Evolutionary conservation across 2,113 vertebrate genomes (phyloP), one percentile per base, ranked within the genome.

Genomic region (Alethe castanea): DNA sequence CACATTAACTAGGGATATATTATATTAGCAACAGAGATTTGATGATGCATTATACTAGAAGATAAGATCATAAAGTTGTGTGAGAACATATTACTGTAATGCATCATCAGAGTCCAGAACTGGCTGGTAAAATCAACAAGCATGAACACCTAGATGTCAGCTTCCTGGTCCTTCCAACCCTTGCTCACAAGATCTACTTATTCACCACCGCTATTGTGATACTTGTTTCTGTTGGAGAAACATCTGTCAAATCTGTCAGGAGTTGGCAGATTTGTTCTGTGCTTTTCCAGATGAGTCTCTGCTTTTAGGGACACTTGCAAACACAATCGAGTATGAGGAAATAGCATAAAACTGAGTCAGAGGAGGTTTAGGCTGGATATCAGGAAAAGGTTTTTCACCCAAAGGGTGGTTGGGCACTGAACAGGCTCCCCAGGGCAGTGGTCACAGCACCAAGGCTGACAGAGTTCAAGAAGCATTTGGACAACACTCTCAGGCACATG

Each of bases 401-500:
- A 48, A 3, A 57, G 60, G 29, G 10, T 42, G 42, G 2, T 0
- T 57, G 82, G 52, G 29, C 50, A 16, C 29, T 65, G 70, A 48
- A 56, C 35, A 48, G 38, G 19, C 42, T 65, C 35, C 35, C 35
- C 52, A 42, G 61, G 31, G 44, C 29, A 66, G 35, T 29, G 42
- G 16, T 29, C 52, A 76, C 61, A 50, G 61, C 61, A 9, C 16
- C 35, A 29, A 47, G 16, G 4, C 35, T 57, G 71, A 9, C 3
- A 50, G 29, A 50, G 35, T 0, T 42, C 13, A 12, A 20, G 15
- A 31, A 20, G 31, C 0, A 0, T 66, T 50, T 42, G 61, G 19
- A 57, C 24, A 65, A 16, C 0, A 2, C 1, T n/a, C 15, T 40
- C 28, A 15, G 42, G 42, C 29, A 29, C 40, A 3, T 1, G 8